phyloP scores from a whole-genome alignment of 2,113 vertebrate genomes.

The Corynorhinus townsendii region DNA sequence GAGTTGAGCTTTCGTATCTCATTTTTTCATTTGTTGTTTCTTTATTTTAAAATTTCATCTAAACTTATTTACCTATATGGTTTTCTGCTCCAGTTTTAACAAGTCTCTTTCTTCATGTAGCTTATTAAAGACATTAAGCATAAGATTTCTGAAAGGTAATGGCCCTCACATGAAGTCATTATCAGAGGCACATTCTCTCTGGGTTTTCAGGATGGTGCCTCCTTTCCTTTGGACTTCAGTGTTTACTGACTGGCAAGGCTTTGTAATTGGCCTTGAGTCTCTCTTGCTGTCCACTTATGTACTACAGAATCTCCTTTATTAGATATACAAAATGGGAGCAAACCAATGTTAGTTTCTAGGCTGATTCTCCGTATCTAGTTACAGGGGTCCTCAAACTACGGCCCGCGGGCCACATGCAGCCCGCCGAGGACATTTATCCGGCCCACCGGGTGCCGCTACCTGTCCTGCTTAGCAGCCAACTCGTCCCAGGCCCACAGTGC shows the following conservation, averaged over 20 bases:
- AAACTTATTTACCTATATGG: background rate
- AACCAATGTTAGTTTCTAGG: background rate
- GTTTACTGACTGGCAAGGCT: background rate
- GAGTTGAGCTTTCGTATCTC: background rate
- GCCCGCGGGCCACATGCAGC: no score
- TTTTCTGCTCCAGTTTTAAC: background rate
- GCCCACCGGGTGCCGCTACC: no score
- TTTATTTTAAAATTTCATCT: background rate
- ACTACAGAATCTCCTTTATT: background rate
- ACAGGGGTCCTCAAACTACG: no score
- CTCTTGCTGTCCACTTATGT: background rate
- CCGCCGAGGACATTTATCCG: no score
- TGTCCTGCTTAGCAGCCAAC: no score
- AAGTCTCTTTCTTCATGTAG: background rate
- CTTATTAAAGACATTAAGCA: background rate
- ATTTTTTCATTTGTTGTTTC: background rate
- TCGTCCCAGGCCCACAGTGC: no score
- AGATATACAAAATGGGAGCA: background rate
- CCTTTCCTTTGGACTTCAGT: background rate
- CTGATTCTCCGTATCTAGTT: background rate
- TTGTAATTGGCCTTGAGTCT: background rate
- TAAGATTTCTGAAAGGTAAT: background rate
- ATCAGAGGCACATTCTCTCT: background rate
- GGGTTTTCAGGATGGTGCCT: background rate
- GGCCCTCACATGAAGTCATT: background rate